Evolutionary conservation across 2,797 vertebrate genomes (phyloP).

Genomic region (Peromyscus attwateri): DNA sequence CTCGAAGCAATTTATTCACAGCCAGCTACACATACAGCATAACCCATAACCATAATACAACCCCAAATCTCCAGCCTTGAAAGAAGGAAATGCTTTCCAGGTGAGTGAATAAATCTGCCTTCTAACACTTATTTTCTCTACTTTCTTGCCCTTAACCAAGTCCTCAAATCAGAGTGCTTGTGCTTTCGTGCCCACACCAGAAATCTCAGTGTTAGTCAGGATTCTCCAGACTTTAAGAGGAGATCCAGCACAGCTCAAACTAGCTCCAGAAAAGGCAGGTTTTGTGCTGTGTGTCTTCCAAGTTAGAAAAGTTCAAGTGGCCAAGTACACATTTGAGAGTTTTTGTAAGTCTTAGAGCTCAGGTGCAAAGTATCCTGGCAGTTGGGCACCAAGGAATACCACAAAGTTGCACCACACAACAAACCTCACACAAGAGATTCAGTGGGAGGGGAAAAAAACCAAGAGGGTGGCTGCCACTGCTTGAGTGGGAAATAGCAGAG

Average conservation of each 20-base stretch:
- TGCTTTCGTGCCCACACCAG: not conserved
- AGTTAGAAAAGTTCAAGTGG: not conserved
- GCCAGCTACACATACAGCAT: not conserved
- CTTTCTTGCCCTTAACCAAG: not conserved
- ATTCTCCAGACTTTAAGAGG: not conserved
- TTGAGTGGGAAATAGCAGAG: not conserved
- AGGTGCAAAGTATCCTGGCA: not conserved
- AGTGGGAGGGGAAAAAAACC: not conserved
- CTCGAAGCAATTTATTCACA: constrained; percentile 39
- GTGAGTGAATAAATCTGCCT: not conserved
- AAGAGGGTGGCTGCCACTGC: not conserved
- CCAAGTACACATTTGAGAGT: not conserved
- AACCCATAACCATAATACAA: not conserved
- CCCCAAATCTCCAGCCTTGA: not conserved
- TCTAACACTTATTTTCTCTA: not conserved
- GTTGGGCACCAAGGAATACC: not conserved
- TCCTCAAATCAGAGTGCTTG: not conserved
- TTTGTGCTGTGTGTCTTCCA: not conserved
- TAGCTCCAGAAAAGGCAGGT: not conserved
- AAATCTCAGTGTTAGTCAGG: not conserved
- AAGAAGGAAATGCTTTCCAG: not conserved
- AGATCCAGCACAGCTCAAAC: not conserved
- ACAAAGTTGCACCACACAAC: not conserved
- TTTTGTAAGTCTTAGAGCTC: not conserved
- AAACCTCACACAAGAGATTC: not conserved